Percentiles rank a stretch among this genome's conserved stretches.
Conservation (phyloP, 2,113 vertebrate species). For the Marcusenius ussheri region DNA sequence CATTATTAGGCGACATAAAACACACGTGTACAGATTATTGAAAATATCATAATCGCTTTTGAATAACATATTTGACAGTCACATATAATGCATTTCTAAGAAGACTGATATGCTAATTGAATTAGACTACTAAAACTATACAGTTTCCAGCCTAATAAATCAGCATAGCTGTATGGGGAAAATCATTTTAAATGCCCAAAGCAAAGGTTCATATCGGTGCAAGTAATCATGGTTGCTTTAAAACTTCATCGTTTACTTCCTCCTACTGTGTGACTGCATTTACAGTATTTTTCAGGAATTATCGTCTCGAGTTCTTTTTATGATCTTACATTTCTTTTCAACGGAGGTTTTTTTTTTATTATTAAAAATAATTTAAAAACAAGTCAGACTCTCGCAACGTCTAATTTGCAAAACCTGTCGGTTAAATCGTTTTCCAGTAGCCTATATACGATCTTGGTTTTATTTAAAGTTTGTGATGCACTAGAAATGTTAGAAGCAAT, state of each 20-base stretch:
- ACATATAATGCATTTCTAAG: neutral
- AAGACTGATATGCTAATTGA: neutral
- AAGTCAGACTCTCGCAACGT: neutral
- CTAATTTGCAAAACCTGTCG: neutral
- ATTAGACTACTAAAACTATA: neutral
- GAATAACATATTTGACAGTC: neutral
- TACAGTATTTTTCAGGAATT: neutral
- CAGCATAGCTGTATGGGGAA: neutral
- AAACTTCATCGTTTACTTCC: neutral
- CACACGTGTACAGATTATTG: neutral
- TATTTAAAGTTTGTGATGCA: neutral
- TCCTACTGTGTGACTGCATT: neutral
- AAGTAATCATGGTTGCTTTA: neutral
- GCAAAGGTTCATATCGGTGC: neutral
- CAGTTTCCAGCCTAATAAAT: neutral
- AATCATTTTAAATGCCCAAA: neutral
- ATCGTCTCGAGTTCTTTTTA: neutral
- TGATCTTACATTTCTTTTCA: neutral
- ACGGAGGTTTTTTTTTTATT: neutral
- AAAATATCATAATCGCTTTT: neutral
- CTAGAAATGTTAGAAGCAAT: neutral
- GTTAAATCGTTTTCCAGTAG: neutral
- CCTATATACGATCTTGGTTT: neutral
- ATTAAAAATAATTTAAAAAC: neutral
- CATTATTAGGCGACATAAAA: neutral